These are phyloP conservation scores for Cariama cristata DNA, from an alignment of 2,113 vertebrate species.

Conservation along the genomic window DNA sequence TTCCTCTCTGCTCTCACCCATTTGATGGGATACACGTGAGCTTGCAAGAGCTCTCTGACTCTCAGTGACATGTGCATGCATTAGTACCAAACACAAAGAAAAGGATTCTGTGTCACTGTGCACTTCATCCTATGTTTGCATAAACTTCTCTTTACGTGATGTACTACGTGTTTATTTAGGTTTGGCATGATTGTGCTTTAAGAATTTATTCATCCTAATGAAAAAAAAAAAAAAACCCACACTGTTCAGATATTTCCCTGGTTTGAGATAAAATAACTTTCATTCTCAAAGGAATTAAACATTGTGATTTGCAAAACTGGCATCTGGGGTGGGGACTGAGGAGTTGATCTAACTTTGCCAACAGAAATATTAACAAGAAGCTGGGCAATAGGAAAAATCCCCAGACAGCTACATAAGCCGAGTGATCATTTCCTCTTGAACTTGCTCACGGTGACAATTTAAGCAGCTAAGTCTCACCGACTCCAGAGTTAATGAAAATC, in stretches of 20 bases:
- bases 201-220: neutral
- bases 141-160: neutral
- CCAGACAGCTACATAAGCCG: neutral
- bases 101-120: neutral
- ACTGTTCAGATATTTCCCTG: neutral
- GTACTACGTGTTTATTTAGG: neutral
- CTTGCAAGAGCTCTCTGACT: neutral
- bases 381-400: neutral
- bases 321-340: neutral
- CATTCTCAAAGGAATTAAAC: neutral
- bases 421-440: constrained; percentile 35
- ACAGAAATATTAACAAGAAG: constrained; percentile 19
- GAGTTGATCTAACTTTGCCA: neutral
- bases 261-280: neutral
- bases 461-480: constrained; percentile 37
- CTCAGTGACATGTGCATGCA: neutral
- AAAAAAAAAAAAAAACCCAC: neutral
- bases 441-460: constrained; percentile 1
- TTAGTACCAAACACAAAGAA: neutral
- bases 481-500: constrained; percentile 41
- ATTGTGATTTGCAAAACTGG: neutral
- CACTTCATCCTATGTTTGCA: neutral
- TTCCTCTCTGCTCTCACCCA: neutral
- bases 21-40: neutral
- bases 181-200: neutral